Evolutionary conservation across 2,888 invertebrate genomes (phyloP), one percentile per base, ranked within the genome.

Genomic region (Caenorhabditis japonica): DNA sequence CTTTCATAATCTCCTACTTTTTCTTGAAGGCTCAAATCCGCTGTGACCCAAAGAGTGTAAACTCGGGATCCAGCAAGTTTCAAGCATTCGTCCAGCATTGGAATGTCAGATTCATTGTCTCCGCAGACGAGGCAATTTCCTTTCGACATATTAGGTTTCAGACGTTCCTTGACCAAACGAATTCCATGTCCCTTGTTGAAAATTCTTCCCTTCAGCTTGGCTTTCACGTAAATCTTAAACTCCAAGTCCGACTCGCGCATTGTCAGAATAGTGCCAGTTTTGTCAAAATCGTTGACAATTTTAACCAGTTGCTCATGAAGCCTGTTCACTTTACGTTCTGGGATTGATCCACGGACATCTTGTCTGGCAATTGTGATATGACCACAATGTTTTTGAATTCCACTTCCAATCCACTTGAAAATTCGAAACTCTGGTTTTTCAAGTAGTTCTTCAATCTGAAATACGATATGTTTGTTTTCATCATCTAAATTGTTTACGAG

Each of bases 141-240:
- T 74, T 39, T 80, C 66, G 53, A 68, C 52, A 38, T 84, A 52
- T 38, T 83, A 62, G 53, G 84, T 59, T 30, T 69, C 71, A 81
- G 82, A 68, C 36, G 79, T 66, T 60, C 75, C 36, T 33, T 81
- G 62, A 44, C 75, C 30, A 85, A 61, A 10, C 77, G 76, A 7
- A 85, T 77, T n/a, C 85, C 85, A 43, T 84, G 77, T 3, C 85
- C 85, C 47, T 85, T 85, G 78, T 82, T 83, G 80, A 85, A 85
- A 33, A 84, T 81, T 30, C 76, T 30, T 7, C 80, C 82, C 21
- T 75, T 76, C 51, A 80, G 47, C 46, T 82, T 81, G 34, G 71
- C 76, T 70, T 83, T 83, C 8, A 80, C 75, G 52, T 76, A 79
- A 33, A 85, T 85, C 55, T 85, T 85, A 43, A 84, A 77, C 51